Conservation (phyloP, 2,888 invertebrate species). For the Ectobius pallidus region DNA sequence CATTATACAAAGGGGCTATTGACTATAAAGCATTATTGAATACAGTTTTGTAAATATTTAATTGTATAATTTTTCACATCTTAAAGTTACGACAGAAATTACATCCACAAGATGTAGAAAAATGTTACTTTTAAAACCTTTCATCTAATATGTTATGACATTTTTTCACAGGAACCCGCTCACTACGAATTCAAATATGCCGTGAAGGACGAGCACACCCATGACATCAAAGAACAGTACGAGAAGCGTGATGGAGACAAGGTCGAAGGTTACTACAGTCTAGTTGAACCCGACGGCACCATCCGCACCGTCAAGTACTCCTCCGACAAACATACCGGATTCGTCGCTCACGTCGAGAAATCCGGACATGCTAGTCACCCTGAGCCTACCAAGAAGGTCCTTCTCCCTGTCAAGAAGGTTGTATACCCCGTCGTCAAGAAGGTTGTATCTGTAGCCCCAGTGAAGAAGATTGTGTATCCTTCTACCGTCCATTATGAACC, state of each 20-base stretch:
- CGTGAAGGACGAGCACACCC: slow-evolving; percentile 72
- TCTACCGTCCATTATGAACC: not conserved
- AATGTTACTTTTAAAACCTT: too few species aligned
- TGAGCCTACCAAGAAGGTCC: not conserved
- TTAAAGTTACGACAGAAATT: too few species aligned
- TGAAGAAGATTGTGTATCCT: slow-evolving; percentile 17
- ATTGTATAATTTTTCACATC: too few species aligned
- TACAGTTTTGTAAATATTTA: too few species aligned
- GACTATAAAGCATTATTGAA: too few species aligned
- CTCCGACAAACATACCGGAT: slow-evolving; percentile 58
- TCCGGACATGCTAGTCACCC: slow-evolving; percentile 53
- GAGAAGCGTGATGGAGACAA: slow-evolving; percentile 74
- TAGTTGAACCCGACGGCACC: slow-evolving; percentile 69
- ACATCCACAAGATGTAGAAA: too few species aligned
- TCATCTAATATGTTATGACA: too few species aligned
- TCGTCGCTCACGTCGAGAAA: slow-evolving; percentile 59
- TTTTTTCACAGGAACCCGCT: slow-evolving; percentile 22
- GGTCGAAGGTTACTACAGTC: slow-evolving; percentile 71
- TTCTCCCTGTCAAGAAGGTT: not conserved
- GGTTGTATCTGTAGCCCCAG: not conserved
- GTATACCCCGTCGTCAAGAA: not conserved
- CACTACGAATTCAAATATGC: slow-evolving; percentile 72
- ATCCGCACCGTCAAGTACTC: slow-evolving; percentile 68
- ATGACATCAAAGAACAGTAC: slow-evolving; percentile 73
- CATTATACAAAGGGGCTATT: too few species aligned